Evolutionary conservation across 2,888 invertebrate genomes (phyloP).

Genomic region (Allygus modestus): DNA sequence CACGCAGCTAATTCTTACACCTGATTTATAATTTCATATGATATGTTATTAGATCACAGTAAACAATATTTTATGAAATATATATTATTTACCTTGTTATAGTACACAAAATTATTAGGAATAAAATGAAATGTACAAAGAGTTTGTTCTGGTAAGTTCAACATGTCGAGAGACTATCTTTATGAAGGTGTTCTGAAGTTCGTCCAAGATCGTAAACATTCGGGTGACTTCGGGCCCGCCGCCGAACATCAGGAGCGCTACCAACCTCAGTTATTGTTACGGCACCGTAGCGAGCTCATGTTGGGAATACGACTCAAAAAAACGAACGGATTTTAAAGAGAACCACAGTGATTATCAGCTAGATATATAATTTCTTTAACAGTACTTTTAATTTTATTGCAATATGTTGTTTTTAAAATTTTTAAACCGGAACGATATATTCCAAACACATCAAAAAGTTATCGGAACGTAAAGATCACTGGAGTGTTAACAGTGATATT

Average conservation of each 20-base stretch:
- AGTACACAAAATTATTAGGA: too few relatives aligned
- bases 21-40: too few relatives aligned
- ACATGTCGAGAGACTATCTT: neutral
- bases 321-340: neutral
- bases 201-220: neutral
- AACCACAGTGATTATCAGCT: too few relatives aligned
- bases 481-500: neutral
- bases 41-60: too few relatives aligned
- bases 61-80: too few relatives aligned
- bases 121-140: too few relatives aligned
- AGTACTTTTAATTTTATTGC: neutral
- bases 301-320: neutral
- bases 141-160: too few relatives aligned
- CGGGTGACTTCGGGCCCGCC: neutral
- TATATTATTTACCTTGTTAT: too few relatives aligned
- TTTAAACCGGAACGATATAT: neutral
- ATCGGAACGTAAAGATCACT: neutral
- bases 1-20: too few relatives aligned
- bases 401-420: neutral
- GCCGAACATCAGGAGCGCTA: conserved; percentile 1
- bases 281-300: neutral
- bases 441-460: neutral
- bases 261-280: neutral
- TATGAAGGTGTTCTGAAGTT: neutral
- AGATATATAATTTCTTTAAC: too few relatives aligned